Conservation (phyloP, 2,113 vertebrate genomes). For the Anguilla japonica region DNA sequence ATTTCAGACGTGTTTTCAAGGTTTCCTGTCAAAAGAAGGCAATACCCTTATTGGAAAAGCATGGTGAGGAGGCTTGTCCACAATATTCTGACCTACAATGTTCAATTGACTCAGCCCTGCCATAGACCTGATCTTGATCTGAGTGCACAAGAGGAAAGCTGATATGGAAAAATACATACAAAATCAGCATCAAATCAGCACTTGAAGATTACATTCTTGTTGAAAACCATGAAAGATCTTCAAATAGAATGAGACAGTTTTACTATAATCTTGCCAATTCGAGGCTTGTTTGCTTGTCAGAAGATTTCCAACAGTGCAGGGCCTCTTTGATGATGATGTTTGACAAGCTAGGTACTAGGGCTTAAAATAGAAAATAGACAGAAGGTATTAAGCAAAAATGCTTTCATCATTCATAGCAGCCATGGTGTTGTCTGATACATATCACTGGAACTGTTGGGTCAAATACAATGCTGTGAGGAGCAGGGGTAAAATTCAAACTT, state of each 20-base stretch:
- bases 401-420: background rate
- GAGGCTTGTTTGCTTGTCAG: background rate
- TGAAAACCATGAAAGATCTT: background rate
- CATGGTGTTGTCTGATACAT: background rate
- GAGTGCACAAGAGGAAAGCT: background rate
- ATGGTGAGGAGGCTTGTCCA: background rate
- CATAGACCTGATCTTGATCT: conserved; percentile 10
- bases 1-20: background rate
- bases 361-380: background rate
- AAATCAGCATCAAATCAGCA: background rate
- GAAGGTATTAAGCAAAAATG: background rate
- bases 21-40: background rate
- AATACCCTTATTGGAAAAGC: background rate
- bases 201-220: background rate
- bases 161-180: background rate
- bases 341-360: background rate
- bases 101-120: background rate
- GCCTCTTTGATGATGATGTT: background rate
- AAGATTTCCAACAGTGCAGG: background rate
- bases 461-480: background rate
- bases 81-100: background rate
- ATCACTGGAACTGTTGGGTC: background rate
- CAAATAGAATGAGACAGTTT: background rate
- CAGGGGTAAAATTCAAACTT: background rate
- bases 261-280: background rate